Base-by-base conservation (phyloP, 1,140 invertebrate genomes). In the Oryzaephilus surinamensis region DNA sequence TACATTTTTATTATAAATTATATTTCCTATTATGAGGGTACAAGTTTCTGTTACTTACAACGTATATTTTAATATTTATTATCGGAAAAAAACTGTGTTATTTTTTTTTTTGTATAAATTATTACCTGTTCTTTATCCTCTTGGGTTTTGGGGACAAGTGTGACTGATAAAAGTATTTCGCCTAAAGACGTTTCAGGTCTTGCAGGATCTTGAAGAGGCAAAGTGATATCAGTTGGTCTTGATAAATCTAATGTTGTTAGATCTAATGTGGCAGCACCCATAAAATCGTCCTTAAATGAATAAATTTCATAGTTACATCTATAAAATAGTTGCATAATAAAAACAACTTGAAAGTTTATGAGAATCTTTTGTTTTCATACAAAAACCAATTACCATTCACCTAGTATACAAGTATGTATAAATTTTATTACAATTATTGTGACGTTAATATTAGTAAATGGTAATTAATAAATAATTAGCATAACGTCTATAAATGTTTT, bases 111-210 rank as follows among this genome's bases (percentile, higher is more conserved):
- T n/a, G n/a, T n/a, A n/a, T 21, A 21, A 6, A 21, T 6, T 6
- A 32, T 71, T 65, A 94, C 91, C 73, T 88, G 81, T 58, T 95
- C 90, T 64, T 92, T 93, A 56, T 97, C 92, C 62, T 92, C 87
- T 61, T 91, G 85, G 34, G 85, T 84, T 53, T 82, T 81, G 2
- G 92, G 91, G 66, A 80, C 81, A 3, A 97, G 67, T 0, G 84
- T 91, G 13, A 79, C 75, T 24, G 79, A 79, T 19, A 97, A 55
- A 26, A 74, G 68, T 27, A 97, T 77, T 61, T 91, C 81, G 0
- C 92, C 93, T 65, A 95, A 73, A 48, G 84, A 74, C 41, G 76
- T 70, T 8, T 61, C 54, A 23, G 66, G 58, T 50, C 77, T 71
- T 39, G 71, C 72, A 1, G 78, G 71, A 60, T 92, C 86, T 46